These are phyloP conservation scores for Falco punctatus DNA, from an alignment of 2,113 vertebrate species.

Conservation along the genomic window DNA sequence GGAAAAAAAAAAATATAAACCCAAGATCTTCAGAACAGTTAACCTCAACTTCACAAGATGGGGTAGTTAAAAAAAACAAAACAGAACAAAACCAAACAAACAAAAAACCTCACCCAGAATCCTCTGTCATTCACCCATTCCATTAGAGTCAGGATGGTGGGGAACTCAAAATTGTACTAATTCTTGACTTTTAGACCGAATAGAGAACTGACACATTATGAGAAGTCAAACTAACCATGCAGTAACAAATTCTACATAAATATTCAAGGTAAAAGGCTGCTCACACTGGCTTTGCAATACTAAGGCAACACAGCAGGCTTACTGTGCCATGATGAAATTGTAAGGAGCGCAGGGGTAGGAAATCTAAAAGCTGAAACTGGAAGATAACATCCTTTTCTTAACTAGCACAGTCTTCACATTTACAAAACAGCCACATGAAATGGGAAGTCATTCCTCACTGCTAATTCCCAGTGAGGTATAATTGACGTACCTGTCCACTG, in stretches of 20 bases:
- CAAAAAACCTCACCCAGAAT: neutral
- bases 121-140: neutral
- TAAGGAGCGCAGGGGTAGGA: neutral
- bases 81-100: neutral
- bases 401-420: neutral
- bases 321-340: neutral
- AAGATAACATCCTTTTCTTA: neutral
- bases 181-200: neutral
- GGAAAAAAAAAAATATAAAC: neutral
- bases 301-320: neutral
- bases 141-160: neutral
- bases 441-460: neutral
- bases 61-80: neutral
- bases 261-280: neutral
- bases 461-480: neutral
- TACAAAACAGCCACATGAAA: neutral
- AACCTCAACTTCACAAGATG: neutral
- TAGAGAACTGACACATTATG: neutral
- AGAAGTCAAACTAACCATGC: neutral
- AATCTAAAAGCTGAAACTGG: neutral
- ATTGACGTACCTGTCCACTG: constrained; percentile 90
- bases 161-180: neutral
- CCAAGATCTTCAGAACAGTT: neutral
- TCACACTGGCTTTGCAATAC: neutral
- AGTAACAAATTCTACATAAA: neutral